Base-by-base conservation (phyloP, 2,888 invertebrate genomes). In the Leptogaster cylindrica region DNA sequence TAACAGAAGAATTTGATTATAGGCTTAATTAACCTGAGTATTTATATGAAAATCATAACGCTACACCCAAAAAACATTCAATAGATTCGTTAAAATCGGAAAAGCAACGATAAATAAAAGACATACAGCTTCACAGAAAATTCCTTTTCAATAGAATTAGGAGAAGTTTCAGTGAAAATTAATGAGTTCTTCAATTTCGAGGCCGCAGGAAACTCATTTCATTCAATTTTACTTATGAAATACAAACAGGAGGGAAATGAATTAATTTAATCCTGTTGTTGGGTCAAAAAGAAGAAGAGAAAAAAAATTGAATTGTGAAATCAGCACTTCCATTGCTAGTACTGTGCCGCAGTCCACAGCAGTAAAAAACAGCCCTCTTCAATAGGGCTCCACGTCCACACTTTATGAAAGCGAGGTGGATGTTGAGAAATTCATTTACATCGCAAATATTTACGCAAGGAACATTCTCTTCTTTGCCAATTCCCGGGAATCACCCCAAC, bases 191-290 rank as follows among this genome's bases (percentile, higher is more conserved):
- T 39, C 55, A 55, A 55, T 55, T 55, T 55, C 55, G 55, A 39
- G 55, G 55, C 55, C 55, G 23, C 55, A 55, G 36, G 55, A 55
- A 55, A 25, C 55, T 55, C 55, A 39, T 55, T 55, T 55, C 36
- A 55, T 55, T 55, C 55, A 55, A 55, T 55, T 55, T 55, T 55
- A 39, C 55, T 55, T 55, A 55, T 55, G 36, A 55, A 55, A 55
- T 55, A 55, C 55, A 55, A 55, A 55, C 55, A 55, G 55, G 55
- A 55, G 55, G 55, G 36, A 55, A 55, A 55, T 55, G 55, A 55
- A 55, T 55, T 55, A 55, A 55, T 55, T 55, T 55, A 55, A 55
- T 55, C 55, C 55, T 55, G 55, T 55, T 55, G 55, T 55, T 55
- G 36, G 55, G 55, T 36, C 55, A 33, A n/a, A n/a, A n/a, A n/a